phyloP scores from a whole-genome alignment of 1,140 invertebrate genomes.

The Episyrphus balteatus region DNA sequence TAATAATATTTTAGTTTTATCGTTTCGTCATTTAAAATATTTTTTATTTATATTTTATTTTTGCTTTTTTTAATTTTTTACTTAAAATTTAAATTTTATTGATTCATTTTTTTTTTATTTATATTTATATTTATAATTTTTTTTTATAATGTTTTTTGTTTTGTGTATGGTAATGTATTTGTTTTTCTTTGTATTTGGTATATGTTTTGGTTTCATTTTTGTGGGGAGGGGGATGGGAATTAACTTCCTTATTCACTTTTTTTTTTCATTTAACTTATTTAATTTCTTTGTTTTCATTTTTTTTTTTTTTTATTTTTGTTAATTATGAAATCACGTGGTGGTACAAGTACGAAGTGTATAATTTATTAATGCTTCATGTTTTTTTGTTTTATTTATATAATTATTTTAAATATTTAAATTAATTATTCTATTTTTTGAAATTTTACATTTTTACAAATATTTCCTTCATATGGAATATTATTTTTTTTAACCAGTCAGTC shows the following conservation, averaged over 20 bases:
- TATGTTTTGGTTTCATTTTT: slow-evolving; percentile 11
- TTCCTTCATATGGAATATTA: too few relatives aligned
- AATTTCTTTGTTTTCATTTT: too few relatives aligned
- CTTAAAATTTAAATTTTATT: too few relatives aligned
- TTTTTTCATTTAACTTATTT: too few relatives aligned
- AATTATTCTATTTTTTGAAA: neutral
- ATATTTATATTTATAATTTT: slow-evolving; percentile 3
- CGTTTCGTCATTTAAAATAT: too few relatives aligned
- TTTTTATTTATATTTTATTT: too few relatives aligned
- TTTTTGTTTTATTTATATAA: neutral
- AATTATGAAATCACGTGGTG: slow-evolving; percentile 5
- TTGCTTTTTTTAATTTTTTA: too few relatives aligned
- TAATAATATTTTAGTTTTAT: too few relatives aligned
- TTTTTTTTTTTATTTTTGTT: too few relatives aligned
- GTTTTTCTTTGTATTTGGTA: slow-evolving; percentile 30
- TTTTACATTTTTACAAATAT: slow-evolving; percentile 2
- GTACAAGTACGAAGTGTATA: slow-evolving; percentile 2
- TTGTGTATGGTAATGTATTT: slow-evolving; percentile 7
- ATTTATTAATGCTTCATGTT: neutral
- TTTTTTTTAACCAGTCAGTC: too few relatives aligned
- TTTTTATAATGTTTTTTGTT: slow-evolving; percentile 4
- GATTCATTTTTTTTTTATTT: neutral
- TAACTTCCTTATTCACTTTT: too few relatives aligned
- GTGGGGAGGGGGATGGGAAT: slow-evolving; percentile 6
- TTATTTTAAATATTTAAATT: slow-evolving; percentile 1